Conservation (phyloP, 1,140 invertebrate species). For the Lordiphosa stackelbergi region DNA sequence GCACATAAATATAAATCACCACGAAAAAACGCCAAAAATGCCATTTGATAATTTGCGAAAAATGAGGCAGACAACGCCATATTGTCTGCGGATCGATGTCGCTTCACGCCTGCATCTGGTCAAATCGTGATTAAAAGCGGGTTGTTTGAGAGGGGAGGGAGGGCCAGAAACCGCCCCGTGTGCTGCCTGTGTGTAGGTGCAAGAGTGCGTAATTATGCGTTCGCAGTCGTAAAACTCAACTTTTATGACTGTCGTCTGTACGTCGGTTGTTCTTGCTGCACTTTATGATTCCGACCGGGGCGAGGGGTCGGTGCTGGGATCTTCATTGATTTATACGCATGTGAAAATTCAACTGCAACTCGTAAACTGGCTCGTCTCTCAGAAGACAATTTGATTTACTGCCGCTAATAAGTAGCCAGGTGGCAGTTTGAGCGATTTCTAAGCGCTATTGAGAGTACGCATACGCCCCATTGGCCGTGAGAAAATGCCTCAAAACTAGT, state of each 20-base stretch:
- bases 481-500: background rate
- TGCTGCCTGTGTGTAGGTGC: slow-evolving; percentile 34
- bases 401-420: slow-evolving; percentile 44
- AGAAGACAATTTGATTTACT: slow-evolving; percentile 40
- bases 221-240: slow-evolving; percentile 66
- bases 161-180: slow-evolving; percentile 11
- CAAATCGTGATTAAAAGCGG: slow-evolving; percentile 18
- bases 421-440: slow-evolving; percentile 32
- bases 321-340: slow-evolving; percentile 66
- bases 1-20: slow-evolving; percentile 44
- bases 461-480: slow-evolving; percentile 48
- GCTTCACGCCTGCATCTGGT: slow-evolving; percentile 67
- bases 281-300: slow-evolving; percentile 28
- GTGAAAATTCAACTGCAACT: slow-evolving; percentile 47
- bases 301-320: background rate
- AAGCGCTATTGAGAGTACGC: slow-evolving; percentile 16
- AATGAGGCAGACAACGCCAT: slow-evolving; percentile 24
- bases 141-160: slow-evolving; percentile 35
- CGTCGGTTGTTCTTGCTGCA: slow-evolving; percentile 17
- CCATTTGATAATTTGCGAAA: slow-evolving; percentile 52
- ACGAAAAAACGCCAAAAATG: slow-evolving; percentile 13
- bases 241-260: slow-evolving; percentile 49
- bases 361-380: slow-evolving; percentile 29
- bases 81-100: slow-evolving; percentile 28
- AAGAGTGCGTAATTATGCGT: slow-evolving; percentile 63